Conservation (phyloP, 2,888 invertebrate genomes). For the Syrphus vitripennis region DNA sequence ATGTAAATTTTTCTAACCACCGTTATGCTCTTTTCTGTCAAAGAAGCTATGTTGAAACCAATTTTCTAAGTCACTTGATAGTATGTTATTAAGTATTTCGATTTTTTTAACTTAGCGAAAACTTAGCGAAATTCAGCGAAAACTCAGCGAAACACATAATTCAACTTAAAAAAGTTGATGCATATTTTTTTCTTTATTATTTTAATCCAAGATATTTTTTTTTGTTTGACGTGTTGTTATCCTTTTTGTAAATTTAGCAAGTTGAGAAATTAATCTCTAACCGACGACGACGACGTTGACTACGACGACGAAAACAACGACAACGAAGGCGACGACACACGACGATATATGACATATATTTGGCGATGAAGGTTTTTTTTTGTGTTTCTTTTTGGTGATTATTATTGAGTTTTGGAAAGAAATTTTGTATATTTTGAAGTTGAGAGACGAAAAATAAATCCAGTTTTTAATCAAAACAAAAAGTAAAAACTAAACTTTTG, state of each 20-base stretch:
- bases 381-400: neutral
- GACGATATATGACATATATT: conserved; percentile 8
- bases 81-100: conserved; percentile 22
- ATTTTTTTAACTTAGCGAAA: neutral
- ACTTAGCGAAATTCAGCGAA: neutral
- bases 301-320: neutral
- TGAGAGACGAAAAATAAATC: neutral
- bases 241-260: conserved; percentile 20
- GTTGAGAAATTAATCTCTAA: conserved; percentile 6
- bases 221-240: conserved; percentile 24
- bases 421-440: neutral
- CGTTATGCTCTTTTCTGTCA: neutral
- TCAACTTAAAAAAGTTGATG: neutral
- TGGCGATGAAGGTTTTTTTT: conserved; percentile 13
- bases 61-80: conserved; percentile 67
- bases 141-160: conserved; percentile 3
- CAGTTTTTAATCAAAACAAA: conserved; percentile 7
- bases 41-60: conserved; percentile 53
- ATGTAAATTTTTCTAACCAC: conserved; percentile 2
- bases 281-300: neutral
- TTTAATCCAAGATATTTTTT: conserved; percentile 22
- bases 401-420: neutral
- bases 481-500: neutral
- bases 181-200: neutral
- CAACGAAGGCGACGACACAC: conserved; percentile 7